phyloP scores from a whole-genome alignment of 1,140 invertebrate species.

The Pteromalus puparum region DNA sequence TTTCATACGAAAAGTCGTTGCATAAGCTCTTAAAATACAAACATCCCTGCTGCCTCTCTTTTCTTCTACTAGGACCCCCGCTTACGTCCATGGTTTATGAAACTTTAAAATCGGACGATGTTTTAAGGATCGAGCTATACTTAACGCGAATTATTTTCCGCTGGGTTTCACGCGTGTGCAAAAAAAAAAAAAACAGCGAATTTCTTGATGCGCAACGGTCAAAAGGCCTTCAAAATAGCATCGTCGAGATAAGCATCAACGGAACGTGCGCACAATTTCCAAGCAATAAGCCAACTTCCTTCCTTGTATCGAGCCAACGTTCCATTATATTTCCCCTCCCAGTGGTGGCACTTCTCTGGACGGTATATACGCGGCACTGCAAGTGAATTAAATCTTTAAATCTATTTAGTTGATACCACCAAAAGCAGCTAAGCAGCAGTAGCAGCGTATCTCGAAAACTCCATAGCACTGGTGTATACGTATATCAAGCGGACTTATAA shows the following conservation, averaged over 20 bases:
- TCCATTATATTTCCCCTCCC: background rate
- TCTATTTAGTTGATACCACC: background rate
- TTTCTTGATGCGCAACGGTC: background rate
- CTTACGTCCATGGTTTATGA: background rate
- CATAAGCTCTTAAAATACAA: background rate
- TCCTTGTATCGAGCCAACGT: background rate
- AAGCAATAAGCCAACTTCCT: conserved; percentile 1
- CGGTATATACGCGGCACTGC: background rate
- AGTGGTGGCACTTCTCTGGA: background rate
- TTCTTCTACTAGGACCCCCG: background rate
- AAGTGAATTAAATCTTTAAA: conserved; percentile 16
- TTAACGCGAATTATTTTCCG: background rate
- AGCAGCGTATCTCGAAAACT: background rate
- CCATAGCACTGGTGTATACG: background rate
- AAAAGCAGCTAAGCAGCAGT: too few species aligned
- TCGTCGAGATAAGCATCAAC: background rate
- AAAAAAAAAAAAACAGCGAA: background rate
- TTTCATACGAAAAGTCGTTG: background rate
- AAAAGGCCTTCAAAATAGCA: background rate
- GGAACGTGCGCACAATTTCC: background rate
- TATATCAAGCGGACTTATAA: too few species aligned
- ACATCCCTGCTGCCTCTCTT: background rate
- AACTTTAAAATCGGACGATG: background rate
- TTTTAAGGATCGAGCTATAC: background rate
- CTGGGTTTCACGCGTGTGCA: too few species aligned